Conservation (phyloP, 2,888 invertebrate genomes). For the Lepidocyrtinus sp. region DNA sequence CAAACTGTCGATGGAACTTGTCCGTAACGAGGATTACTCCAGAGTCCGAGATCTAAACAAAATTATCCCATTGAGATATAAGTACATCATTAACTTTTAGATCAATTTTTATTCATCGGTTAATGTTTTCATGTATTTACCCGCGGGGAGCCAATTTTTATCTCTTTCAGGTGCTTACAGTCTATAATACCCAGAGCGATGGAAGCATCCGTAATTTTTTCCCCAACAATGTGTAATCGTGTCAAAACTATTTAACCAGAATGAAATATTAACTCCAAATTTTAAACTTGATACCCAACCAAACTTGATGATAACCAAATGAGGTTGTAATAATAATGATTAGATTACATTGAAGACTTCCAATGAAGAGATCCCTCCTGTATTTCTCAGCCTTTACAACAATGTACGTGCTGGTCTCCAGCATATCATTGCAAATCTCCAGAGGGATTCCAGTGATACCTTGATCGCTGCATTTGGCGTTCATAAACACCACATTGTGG, state of each 20-base stretch:
- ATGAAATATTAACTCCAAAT: neutral
- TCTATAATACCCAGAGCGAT: constrained; percentile 55
- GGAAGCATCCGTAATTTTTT: constrained; percentile 53
- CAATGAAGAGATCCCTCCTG: constrained; percentile 62
- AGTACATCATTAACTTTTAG: neutral
- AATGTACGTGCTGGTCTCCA: constrained; percentile 64
- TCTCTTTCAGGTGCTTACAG: constrained; percentile 47
- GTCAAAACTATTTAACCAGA: constrained; percentile 33
- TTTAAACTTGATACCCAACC: neutral
- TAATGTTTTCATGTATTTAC: constrained; percentile 22
- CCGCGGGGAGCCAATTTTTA: constrained; percentile 46
- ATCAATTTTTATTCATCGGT: neutral
- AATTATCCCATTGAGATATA: constrained; percentile 12
- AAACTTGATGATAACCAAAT: neutral
- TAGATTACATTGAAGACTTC: constrained; percentile 57
- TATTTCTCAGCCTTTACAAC: constrained; percentile 60
- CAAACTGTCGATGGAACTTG: constrained; percentile 50
- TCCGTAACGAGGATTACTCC: constrained; percentile 62
- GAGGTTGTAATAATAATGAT: neutral
- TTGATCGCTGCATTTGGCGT: constrained; percentile 61
- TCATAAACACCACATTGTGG: constrained; percentile 44
- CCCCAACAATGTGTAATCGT: constrained; percentile 37
- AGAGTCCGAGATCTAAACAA: constrained; percentile 61
- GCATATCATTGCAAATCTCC: constrained; percentile 65
- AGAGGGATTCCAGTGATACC: constrained; percentile 62